phyloP scores from a whole-genome alignment of 2,888 invertebrate species.

The Malacosoma neustria region DNA sequence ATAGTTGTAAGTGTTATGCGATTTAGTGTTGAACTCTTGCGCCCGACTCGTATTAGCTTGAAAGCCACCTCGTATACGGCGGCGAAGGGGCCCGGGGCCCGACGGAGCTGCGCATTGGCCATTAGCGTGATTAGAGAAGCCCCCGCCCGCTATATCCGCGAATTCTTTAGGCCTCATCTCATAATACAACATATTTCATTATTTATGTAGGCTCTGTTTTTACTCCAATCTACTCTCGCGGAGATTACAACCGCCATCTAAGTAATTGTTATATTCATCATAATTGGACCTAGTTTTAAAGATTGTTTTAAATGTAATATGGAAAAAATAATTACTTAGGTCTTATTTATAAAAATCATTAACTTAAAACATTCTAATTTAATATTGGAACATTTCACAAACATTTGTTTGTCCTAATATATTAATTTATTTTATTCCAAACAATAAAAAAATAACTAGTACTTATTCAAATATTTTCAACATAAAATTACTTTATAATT shows the following conservation, averaged over 20 bases:
- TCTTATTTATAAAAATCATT: too few relatives aligned
- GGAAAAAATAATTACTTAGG: too few relatives aligned
- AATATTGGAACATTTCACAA: too few relatives aligned
- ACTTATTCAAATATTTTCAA: too few relatives aligned
- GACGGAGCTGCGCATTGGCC: conserved; percentile 64
- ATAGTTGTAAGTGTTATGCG: conserved; percentile 43
- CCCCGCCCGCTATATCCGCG: conserved; percentile 39
- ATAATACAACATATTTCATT: conserved; percentile 72
- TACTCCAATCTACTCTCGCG: conserved; percentile 31
- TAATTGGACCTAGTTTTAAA: too few relatives aligned
- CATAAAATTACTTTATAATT: too few relatives aligned
- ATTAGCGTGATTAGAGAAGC: conserved; percentile 73
- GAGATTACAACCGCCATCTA: conserved; percentile 53
- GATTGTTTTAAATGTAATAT: too few relatives aligned
- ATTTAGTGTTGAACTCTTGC: conserved; percentile 55
- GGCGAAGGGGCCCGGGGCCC: conserved; percentile 14
- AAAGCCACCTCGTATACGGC: conserved; percentile 47
- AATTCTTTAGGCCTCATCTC: conserved; percentile 71
- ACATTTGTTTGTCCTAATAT: too few relatives aligned
- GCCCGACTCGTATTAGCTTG: conserved; percentile 59
- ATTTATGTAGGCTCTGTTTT: conserved; percentile 68
- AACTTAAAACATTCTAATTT: too few relatives aligned
- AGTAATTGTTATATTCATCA: conserved; percentile 27
- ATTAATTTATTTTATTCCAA: too few relatives aligned
- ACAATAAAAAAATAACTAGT: too few relatives aligned